Conservation (phyloP, 2,113 vertebrate genomes). For the Datnioides undecimradiatus region DNA sequence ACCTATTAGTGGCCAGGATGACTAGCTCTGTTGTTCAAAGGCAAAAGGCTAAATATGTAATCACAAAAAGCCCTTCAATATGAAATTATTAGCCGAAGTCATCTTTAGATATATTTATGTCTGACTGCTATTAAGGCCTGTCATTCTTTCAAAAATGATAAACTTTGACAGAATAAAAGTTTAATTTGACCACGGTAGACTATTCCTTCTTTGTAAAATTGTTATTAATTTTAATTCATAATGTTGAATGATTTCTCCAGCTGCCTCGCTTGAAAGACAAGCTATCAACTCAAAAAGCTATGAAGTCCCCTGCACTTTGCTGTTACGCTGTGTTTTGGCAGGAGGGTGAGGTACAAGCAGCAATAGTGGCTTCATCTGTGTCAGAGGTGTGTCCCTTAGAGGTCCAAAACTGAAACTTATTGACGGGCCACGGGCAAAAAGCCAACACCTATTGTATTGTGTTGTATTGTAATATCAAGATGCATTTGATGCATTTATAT, state of each 20-base stretch:
- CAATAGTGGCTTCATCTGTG: not conserved
- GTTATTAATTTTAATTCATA: not conserved
- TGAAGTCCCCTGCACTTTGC: too few species aligned
- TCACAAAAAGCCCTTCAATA: not conserved
- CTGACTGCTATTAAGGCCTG: not conserved
- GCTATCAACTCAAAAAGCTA: too few species aligned
- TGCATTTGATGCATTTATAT: too few species aligned
- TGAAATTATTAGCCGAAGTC: not conserved
- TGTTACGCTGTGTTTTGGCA: not conserved
- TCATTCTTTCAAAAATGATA: not conserved
- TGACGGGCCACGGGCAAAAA: too few species aligned
- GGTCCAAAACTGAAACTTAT: too few species aligned
- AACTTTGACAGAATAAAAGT: not conserved
- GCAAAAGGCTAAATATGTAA: not conserved
- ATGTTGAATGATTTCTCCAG: not conserved
- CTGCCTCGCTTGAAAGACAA: not conserved
- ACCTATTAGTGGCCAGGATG: conserved; percentile 42
- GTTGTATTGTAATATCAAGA: too few species aligned
- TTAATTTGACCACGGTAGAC: not conserved
- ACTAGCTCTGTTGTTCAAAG: conserved; percentile 45
- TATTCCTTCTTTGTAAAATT: not conserved
- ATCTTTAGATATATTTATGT: not conserved
- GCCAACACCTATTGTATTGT: too few species aligned
- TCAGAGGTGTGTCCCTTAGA: too few species aligned
- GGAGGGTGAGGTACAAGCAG: not conserved